Base-by-base conservation (phyloP, 2,797 vertebrate genomes). In the Halcyon leucocephala region DNA sequence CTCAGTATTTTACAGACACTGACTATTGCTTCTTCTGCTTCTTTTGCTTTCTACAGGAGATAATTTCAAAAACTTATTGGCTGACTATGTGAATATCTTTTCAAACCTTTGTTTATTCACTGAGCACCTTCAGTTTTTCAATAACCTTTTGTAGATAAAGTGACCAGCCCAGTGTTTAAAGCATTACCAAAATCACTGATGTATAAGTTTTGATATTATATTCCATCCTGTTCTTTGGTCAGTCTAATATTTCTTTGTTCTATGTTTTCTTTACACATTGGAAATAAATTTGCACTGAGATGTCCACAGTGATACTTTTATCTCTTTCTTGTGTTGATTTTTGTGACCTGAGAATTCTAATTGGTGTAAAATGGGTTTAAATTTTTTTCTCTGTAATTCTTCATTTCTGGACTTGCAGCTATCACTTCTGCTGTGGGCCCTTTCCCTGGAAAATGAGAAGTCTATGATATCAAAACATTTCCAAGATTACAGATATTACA, bases 401-500 rank as follows among this genome's bases (percentile, higher is more conserved):
- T 8, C 31, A 8, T 71, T 93, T 64, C 66, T 85, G 67, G 31
- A 87, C 61, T 67, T 82, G 29, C 25, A 57, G 13, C 29, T 85
- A 93, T 85, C 16, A 15, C 31, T 84, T 89, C 28, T 9, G 52
- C 29, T 62, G 5, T 61, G 33, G 78, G 49, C 26, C 6, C 33
- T 84, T 79, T 86, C 42, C 46, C 33, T 79, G 62, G 39, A 89
- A 86, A 86, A 94, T 35, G 25, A 88, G 51, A 31, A 70, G 55
- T 88, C 54, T 86, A 1, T 79, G 86, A 41, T 82, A 91, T 57
- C 72, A 78, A 91, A 97, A 94, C 41, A 60, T 70, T 92, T 82
- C 73, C 82, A 58, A 14, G 62, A 79, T 76, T 84, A 29, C 46
- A 90, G 62, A 65, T 33, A 78, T 86, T 69, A 33, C 70, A 61